Conservation (phyloP, 2,888 invertebrate species). For the Carpatolechia fugitivella region DNA sequence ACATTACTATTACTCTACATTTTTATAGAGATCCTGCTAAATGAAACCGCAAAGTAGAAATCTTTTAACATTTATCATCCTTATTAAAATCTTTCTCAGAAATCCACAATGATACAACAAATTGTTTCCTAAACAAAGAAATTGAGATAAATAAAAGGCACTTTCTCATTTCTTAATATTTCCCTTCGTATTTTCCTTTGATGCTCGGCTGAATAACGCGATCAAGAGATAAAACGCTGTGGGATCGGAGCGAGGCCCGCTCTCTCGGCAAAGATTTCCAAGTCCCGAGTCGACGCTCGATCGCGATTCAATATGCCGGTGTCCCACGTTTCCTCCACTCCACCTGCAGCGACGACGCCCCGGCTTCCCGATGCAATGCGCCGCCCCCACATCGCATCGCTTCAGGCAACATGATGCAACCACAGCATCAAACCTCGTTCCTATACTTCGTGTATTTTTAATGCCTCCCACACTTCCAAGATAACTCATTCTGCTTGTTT, state of each 20-base stretch:
- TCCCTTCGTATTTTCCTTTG: conserved; percentile 66
- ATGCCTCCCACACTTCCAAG: conserved; percentile 32
- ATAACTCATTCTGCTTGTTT: conserved; percentile 36
- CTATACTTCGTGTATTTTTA: conserved; percentile 36
- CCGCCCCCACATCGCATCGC: background rate
- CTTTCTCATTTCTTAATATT: conserved; percentile 62
- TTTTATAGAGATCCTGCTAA: background rate
- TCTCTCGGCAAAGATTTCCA: conserved; percentile 52
- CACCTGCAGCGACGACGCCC: background rate
- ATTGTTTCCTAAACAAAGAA: conserved; percentile 50
- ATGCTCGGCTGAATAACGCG: conserved; percentile 72
- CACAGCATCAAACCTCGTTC: conserved; percentile 27
- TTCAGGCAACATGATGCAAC: conserved; percentile 25
- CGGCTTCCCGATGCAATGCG: background rate
- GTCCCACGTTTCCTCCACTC: conserved; percentile 31
- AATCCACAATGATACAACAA: conserved; percentile 23
- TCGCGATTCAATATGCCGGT: conserved; percentile 47
- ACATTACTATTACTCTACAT: too few species aligned
- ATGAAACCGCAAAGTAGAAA: conserved; percentile 27
- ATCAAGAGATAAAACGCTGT: conserved; percentile 72
- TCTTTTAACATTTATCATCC: conserved; percentile 25
- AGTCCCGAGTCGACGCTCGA: conserved; percentile 34
- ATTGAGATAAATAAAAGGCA: conserved; percentile 57
- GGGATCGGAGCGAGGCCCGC: conserved; percentile 42
- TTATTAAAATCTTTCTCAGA: conserved; percentile 1